These are phyloP conservation scores for Turritopsis rubra DNA, from an alignment of 30 jellyfish, hydroid and myxozoan species.

Conservation along the genomic window DNA sequence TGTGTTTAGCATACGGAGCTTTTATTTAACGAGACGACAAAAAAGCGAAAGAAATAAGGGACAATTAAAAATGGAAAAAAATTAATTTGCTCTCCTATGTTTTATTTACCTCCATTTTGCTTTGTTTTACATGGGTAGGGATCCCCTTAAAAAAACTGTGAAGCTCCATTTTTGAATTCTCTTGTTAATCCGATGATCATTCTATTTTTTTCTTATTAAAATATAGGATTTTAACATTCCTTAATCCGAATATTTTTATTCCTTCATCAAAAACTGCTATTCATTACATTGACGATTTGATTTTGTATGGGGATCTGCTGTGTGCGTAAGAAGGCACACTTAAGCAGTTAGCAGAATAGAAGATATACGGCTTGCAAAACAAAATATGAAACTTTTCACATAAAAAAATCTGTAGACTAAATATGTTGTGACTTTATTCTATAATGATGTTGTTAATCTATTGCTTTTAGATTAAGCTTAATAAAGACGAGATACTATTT, in stretches of 20 bases:
- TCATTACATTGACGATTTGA: background rate
- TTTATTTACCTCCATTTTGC: background rate
- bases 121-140: background rate
- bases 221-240: background rate
- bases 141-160: background rate
- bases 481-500: background rate
- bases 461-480: background rate
- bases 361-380: background rate
- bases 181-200: background rate
- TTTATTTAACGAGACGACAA: background rate
- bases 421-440: background rate
- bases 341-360: too few species aligned
- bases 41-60: background rate
- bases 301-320: background rate
- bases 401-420: background rate
- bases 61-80: background rate
- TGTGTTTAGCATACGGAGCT: too few species aligned
- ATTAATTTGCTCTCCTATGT: background rate
- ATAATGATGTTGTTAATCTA: background rate
- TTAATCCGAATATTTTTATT: background rate
- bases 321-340: too few species aligned
- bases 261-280: background rate
- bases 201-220: too few species aligned
- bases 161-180: background rate
- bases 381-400: background rate